These are phyloP conservation scores for Emys orbicularis DNA, from an alignment of 2,797 vertebrate genomes.

Conservation along the genomic window DNA sequence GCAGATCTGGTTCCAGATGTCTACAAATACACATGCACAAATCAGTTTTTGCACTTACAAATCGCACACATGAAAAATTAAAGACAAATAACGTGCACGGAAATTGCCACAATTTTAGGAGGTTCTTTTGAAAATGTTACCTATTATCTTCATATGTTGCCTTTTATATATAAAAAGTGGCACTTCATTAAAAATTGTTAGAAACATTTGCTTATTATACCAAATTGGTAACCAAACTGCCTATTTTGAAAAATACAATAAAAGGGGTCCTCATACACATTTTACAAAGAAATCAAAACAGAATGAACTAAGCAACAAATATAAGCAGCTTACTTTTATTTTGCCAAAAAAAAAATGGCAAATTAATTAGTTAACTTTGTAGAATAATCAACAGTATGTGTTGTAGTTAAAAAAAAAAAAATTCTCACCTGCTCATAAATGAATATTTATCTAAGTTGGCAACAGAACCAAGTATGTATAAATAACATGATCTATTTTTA, in stretches of 20 bases:
- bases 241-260: constrained; percentile 21
- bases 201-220: not conserved
- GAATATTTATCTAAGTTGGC: constrained; percentile 47
- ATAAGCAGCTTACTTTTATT: not conserved
- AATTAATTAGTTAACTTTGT: constrained; percentile 56
- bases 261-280: not conserved
- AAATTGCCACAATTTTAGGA: constrained; percentile 10
- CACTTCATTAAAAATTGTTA: constrained; percentile 53
- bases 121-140: not conserved
- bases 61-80: not conserved
- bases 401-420: constrained; percentile 22
- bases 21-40: not conserved
- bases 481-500: constrained; percentile 52
- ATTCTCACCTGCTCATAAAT: constrained; percentile 32
- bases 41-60: not conserved
- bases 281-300: constrained; percentile 41
- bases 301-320: not conserved
- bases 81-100: not conserved
- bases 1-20: not conserved
- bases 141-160: not conserved
- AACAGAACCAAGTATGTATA: not conserved
- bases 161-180: not conserved
- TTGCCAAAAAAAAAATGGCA: constrained; percentile 57
- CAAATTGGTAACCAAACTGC: constrained; percentile 13
- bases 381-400: constrained; percentile 41